Conservation (phyloP, 2,113 vertebrate species). For the Malurus elegans region DNA sequence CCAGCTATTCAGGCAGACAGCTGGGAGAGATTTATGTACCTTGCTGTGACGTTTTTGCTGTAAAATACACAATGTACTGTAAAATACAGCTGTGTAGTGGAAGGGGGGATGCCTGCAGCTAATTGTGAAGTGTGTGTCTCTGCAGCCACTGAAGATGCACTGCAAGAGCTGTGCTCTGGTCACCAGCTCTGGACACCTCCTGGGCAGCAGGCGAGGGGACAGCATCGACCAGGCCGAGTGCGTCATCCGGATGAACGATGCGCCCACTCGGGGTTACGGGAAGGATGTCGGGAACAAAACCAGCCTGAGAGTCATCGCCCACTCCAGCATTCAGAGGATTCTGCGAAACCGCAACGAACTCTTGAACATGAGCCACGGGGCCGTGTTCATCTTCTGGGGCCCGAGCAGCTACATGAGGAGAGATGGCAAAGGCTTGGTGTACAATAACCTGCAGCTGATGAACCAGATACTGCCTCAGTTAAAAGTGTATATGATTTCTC, state of each 20-base stretch:
- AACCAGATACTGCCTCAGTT: slow-evolving; percentile 91
- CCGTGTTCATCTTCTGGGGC: slow-evolving; percentile 98
- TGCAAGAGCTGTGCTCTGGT: slow-evolving; percentile 90
- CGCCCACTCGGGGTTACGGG: slow-evolving; percentile 82
- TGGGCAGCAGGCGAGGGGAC: slow-evolving; percentile 79
- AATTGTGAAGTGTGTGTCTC: neutral
- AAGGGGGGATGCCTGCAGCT: neutral
- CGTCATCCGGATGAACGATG: slow-evolving; percentile 97
- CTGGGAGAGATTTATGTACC: neutral
- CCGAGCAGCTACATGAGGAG: slow-evolving; percentile 97
- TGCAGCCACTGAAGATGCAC: slow-evolving; percentile 92
- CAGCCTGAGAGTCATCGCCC: slow-evolving; percentile 91
- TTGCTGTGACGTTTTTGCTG: neutral
- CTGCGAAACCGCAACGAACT: slow-evolving; percentile 88
- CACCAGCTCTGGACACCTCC: slow-evolving; percentile 93
- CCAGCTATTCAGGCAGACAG: neutral
- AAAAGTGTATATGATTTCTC: slow-evolving; percentile 91
- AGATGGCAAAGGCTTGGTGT: slow-evolving; percentile 93
- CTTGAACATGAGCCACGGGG: slow-evolving; percentile 90
- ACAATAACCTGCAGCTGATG: slow-evolving; percentile 95
- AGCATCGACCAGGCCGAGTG: slow-evolving; percentile 90
- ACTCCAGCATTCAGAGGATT: slow-evolving; percentile 95
- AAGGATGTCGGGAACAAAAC: slow-evolving; percentile 88
- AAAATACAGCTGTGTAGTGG: neutral
- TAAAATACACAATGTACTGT: neutral